phyloP scores from a whole-genome alignment of 2,113 vertebrate genomes.

The Phaetusa simplex region DNA sequence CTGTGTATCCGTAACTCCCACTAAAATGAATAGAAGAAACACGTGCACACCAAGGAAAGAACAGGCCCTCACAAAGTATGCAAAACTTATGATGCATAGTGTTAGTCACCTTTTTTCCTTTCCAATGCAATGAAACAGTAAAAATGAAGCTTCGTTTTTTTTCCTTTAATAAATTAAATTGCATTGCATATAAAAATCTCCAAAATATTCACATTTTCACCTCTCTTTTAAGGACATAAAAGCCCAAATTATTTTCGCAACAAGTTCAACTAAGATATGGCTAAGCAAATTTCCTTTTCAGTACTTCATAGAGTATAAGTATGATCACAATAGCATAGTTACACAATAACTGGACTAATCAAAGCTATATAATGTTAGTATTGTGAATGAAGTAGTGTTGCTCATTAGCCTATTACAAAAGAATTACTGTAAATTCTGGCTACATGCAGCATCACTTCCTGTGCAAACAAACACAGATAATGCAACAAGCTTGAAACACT shows the following conservation, averaged over 20 bases:
- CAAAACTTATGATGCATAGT: neutral
- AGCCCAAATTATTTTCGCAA: constrained; percentile 1
- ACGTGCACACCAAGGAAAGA: neutral
- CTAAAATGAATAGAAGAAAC: neutral
- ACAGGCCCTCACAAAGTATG: neutral
- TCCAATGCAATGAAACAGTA: neutral
- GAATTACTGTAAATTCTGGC: constrained; percentile 61
- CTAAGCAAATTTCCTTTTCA: constrained; percentile 10
- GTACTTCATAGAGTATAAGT: neutral
- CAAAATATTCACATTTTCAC: neutral
- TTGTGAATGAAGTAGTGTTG: neutral
- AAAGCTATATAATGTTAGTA: constrained; percentile 35
- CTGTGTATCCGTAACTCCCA: neutral
- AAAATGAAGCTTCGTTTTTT: neutral
- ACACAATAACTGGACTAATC: constrained; percentile 40
- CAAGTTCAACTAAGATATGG: constrained; percentile 8
- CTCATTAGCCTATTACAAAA: constrained; percentile 60
- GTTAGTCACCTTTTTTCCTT: neutral
- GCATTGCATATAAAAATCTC: neutral
- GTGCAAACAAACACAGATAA: constrained; percentile 64
- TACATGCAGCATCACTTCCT: constrained; percentile 56
- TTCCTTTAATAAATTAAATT: neutral
- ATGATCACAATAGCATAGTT: neutral
- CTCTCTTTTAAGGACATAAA: neutral
- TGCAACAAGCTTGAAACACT: constrained; percentile 57